Percentiles rank a stretch among this genome's conserved stretches.
Conservation (phyloP, 2,113 vertebrate genomes). For the Alosa alosa region DNA sequence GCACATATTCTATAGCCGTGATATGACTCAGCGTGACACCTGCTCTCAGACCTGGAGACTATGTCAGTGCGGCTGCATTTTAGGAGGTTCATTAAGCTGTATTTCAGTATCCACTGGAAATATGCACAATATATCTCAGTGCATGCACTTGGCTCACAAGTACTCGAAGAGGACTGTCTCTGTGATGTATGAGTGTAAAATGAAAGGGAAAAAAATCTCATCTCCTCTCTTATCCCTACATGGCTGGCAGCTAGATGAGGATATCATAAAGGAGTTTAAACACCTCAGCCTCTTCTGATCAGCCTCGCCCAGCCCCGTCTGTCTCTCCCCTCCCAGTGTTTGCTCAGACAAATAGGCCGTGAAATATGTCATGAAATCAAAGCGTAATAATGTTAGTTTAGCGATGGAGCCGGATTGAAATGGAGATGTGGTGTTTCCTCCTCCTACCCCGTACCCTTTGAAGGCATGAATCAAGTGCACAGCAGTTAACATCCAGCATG, state of each 20-base stretch:
- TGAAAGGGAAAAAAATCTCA: neutral
- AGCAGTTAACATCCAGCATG: neutral
- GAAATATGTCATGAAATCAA: constrained; percentile 46
- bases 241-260: constrained; percentile 1
- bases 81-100: neutral
- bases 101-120: neutral
- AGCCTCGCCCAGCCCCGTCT: constrained; percentile 41
- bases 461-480: neutral
- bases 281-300: constrained; percentile 34
- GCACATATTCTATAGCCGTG: neutral
- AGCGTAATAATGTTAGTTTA: constrained; percentile 34
- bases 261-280: constrained; percentile 25
- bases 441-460: constrained; percentile 8
- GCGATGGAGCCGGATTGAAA: constrained; percentile 26
- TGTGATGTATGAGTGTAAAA: neutral
- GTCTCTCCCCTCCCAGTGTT: constrained; percentile 31
- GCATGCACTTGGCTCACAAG: neutral
- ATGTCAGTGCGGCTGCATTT: neutral
- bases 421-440: constrained; percentile 22
- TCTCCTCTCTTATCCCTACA: neutral
- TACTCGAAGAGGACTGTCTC: neutral
- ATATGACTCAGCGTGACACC: neutral
- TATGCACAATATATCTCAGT: neutral
- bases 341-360: constrained; percentile 34
- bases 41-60: neutral